These are phyloP conservation scores for Sceloporus tristichus DNA, from an alignment of 2,113 vertebrate species.

Conservation along the genomic window DNA sequence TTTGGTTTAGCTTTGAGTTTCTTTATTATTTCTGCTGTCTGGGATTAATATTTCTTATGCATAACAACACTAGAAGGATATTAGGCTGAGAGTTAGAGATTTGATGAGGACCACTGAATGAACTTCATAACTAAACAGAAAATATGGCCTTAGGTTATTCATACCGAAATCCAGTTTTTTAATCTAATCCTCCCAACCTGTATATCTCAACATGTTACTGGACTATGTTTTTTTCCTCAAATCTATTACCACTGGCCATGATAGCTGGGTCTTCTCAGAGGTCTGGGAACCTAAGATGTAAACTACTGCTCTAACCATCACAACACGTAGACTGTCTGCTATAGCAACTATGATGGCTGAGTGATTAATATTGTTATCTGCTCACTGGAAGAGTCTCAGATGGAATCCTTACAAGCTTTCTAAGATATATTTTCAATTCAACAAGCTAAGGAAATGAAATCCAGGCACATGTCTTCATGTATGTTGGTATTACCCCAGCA, in stretches of 20 bases:
- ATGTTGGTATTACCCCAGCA: too few species aligned
- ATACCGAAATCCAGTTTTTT: background rate
- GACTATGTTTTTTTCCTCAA: background rate
- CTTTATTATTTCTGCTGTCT: background rate
- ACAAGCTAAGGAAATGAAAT: background rate
- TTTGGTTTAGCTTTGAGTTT: background rate
- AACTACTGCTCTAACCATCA: background rate
- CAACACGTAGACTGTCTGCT: background rate
- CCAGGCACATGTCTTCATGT: too few species aligned
- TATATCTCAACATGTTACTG: background rate
- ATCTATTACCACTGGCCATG: background rate
- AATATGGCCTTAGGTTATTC: background rate
- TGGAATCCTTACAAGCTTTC: background rate
- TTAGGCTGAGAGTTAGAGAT: background rate
- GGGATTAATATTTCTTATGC: background rate
- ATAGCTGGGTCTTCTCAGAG: background rate
- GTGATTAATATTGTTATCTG: background rate
- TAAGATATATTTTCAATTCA: background rate
- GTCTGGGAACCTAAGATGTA: too few species aligned
- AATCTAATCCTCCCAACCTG: background rate
- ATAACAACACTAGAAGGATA: background rate
- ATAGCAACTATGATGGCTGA: background rate
- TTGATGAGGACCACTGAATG: background rate
- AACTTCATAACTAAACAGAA: background rate
- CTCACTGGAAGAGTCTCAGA: background rate